Evolutionary conservation across 2,797 vertebrate genomes (phyloP).

Genomic region (Tympanoctomys barrerae): DNA sequence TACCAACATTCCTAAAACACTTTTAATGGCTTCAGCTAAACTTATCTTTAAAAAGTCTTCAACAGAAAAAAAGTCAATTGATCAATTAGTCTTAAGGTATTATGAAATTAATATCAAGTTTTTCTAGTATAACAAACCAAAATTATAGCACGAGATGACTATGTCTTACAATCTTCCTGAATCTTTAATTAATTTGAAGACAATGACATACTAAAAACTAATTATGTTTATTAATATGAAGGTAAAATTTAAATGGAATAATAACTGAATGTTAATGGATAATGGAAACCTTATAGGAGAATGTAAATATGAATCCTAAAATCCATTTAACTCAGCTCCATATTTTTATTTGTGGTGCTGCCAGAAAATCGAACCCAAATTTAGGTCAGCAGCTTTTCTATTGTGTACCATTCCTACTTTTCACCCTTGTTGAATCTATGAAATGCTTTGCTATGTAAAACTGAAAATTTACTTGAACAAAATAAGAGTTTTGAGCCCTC

Average conservation of each 20-base stretch:
- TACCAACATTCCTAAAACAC: conserved; percentile 19
- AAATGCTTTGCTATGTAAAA: conserved; percentile 57
- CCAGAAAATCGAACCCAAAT: conserved; percentile 27
- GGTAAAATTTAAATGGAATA: neutral
- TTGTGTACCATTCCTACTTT: neutral
- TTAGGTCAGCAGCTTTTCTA: conserved; percentile 17
- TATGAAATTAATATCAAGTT: conserved; percentile 4
- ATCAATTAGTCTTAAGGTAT: neutral
- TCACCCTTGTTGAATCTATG: neutral
- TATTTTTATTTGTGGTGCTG: conserved; percentile 28
- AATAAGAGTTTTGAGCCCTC: neutral
- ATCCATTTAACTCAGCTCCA: neutral
- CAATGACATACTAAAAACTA: neutral
- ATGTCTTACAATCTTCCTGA: neutral
- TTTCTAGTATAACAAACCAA: neutral
- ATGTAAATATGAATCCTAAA: conserved; percentile 34
- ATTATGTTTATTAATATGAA: neutral
- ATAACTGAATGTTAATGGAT: conserved; percentile 15
- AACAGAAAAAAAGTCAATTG: neutral
- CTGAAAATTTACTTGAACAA: conserved; percentile 17
- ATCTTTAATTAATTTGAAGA: neutral
- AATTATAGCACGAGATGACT: neutral
- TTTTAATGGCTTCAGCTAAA: neutral
- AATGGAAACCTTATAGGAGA: neutral
- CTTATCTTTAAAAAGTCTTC: neutral